These are phyloP conservation scores for Anableps anableps DNA, from an alignment of 2,797 vertebrate species.

Conservation along the genomic window DNA sequence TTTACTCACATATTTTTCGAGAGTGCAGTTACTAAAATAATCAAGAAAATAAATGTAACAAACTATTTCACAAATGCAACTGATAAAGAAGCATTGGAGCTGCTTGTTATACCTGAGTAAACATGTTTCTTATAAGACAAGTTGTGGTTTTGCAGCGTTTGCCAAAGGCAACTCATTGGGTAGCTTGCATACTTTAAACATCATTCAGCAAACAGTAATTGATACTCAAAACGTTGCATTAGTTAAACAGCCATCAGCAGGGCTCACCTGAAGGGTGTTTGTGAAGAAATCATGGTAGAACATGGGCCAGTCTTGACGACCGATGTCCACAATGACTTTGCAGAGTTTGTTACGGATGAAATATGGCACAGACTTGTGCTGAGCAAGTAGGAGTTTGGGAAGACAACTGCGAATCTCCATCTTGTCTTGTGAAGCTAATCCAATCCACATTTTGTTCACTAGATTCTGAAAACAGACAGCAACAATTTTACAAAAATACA, in stretches of 20 bases:
- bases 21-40: background rate
- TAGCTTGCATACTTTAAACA: background rate
- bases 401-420: slow-evolving; percentile 97
- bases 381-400: slow-evolving; percentile 94
- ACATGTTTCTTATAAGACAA: slow-evolving; percentile 3
- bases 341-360: slow-evolving; percentile 98
- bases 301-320: slow-evolving; percentile 99
- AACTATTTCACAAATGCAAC: background rate
- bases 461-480: slow-evolving; percentile 84
- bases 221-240: background rate
- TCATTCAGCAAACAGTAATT: background rate
- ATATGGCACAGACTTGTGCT: slow-evolving; percentile 95
- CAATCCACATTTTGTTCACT: slow-evolving; percentile 99
- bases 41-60: background rate
- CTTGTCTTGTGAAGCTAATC: slow-evolving; percentile 95
- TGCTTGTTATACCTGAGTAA: background rate
- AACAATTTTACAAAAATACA: slow-evolving; percentile 2
- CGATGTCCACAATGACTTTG: slow-evolving; percentile 99
- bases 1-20: background rate
- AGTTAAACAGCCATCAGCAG: background rate
- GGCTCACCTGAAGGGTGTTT: slow-evolving; percentile 93
- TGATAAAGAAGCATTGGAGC: background rate
- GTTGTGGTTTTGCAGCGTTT: background rate
- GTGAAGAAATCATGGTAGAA: slow-evolving; percentile 99
- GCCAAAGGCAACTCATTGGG: slow-evolving; percentile 2